A percentile compares a stretch with the other conserved stretches of the same genome.
These are phyloP conservation scores for Ophonus ardosiacus DNA, from an alignment of 2,888 invertebrate species.

Conservation along the genomic window DNA sequence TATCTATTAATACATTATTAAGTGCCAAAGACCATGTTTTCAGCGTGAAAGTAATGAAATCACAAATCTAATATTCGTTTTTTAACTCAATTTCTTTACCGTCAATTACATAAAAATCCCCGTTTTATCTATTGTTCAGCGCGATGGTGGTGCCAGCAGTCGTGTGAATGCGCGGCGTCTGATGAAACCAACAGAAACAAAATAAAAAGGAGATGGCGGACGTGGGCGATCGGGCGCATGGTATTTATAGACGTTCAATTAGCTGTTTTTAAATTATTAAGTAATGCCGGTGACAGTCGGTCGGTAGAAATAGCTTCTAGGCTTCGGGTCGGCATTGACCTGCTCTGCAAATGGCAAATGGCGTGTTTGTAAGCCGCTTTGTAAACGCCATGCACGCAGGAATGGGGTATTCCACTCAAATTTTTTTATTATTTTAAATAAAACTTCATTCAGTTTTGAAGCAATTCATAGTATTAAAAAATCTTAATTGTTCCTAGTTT, in stretches of 20 bases:
- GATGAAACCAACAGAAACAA: slow-evolving; percentile 44
- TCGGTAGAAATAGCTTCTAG: slow-evolving; percentile 45
- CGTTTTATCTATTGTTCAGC: background rate
- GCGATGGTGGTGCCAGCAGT: slow-evolving; percentile 3
- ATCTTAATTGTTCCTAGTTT: too few relatives aligned
- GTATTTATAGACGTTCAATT: slow-evolving; percentile 58
- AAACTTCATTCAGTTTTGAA: too few relatives aligned
- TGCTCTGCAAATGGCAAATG: slow-evolving; percentile 54
- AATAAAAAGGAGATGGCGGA: slow-evolving; percentile 24
- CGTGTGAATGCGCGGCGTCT: background rate
- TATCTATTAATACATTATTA: too few relatives aligned
- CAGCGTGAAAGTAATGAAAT: background rate
- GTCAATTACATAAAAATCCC: slow-evolving; percentile 19
- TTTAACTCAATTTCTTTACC: background rate
- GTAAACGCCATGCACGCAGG: too few relatives aligned
- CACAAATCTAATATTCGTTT: slow-evolving; percentile 13
- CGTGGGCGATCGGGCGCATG: slow-evolving; percentile 52
- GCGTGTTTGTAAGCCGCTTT: slow-evolving; percentile 21
- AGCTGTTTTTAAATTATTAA: slow-evolving; percentile 61
- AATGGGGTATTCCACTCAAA: too few relatives aligned
- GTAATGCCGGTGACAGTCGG: slow-evolving; percentile 57
- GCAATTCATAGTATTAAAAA: too few relatives aligned
- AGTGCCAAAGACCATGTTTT: background rate
- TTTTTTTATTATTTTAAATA: too few relatives aligned
- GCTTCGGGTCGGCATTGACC: slow-evolving; percentile 55